phyloP scores from a whole-genome alignment of 37 sponge, comb jelly and placozoan genomes.

The Chondrilla cf. caribensis region DNA sequence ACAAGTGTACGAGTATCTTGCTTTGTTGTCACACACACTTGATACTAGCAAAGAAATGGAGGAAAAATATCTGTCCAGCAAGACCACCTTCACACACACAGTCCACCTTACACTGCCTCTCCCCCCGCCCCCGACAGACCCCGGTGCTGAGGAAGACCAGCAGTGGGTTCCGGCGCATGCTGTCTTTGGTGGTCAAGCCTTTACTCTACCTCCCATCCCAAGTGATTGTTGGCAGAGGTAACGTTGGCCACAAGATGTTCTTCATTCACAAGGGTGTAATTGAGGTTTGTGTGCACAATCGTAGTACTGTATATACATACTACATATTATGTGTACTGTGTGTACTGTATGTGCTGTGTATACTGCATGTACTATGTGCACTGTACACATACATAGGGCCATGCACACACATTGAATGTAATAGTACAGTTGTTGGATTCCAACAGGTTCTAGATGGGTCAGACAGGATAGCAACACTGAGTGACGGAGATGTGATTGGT shows the following conservation, averaged over 20 bases:
- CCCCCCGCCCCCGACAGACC: constrained; percentile 36
- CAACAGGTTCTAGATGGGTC: constrained; percentile 2
- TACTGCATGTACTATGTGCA: too few relatives aligned
- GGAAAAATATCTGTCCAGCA: neutral
- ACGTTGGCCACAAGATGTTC: constrained; percentile 54
- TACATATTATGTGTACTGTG: too few relatives aligned
- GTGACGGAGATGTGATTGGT: constrained; percentile 59
- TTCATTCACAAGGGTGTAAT: constrained; percentile 57
- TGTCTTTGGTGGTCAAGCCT: constrained; percentile 52
- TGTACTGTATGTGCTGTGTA: too few relatives aligned
- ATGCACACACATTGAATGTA: too few relatives aligned
- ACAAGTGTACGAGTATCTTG: neutral
- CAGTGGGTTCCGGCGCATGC: constrained; percentile 37
- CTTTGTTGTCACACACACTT: neutral
- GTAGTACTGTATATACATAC: too few relatives aligned
- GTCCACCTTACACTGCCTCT: neutral
- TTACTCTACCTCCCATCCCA: constrained; percentile 47
- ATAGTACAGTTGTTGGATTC: too few relatives aligned
- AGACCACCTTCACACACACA: neutral
- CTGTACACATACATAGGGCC: neutral
- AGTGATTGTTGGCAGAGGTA: constrained; percentile 66
- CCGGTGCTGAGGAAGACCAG: constrained; percentile 30
- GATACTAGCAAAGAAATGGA: too few relatives aligned
- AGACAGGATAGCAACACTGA: constrained; percentile 21
- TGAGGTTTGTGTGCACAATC: constrained; percentile 41